These are phyloP conservation scores for Nasonia vitripennis DNA, from an alignment of 1,140 invertebrate species.

Conservation along the genomic window DNA sequence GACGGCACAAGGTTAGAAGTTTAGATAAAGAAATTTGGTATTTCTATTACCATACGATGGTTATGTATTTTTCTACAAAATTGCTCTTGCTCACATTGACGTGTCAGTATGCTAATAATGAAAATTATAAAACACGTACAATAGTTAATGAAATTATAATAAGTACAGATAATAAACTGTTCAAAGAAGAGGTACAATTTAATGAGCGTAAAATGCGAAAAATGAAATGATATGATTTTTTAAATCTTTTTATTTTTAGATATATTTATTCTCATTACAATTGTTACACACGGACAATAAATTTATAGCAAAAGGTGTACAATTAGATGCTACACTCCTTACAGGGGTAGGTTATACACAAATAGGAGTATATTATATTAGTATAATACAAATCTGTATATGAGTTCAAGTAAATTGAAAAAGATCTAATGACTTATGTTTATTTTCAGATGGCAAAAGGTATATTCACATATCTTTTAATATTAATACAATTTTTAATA, in stretches of 20 bases:
- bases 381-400: too few species aligned
- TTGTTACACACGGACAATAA: constrained; percentile 61
- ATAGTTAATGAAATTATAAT: constrained; percentile 63
- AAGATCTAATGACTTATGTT: background rate
- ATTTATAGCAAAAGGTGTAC: constrained; percentile 61
- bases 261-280: constrained; percentile 65
- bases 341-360: constrained; percentile 55
- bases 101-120: constrained; percentile 63
- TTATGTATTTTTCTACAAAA: constrained; percentile 62
- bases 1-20: constrained; percentile 9
- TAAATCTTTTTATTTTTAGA: constrained; percentile 55
- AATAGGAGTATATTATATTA: too few species aligned
- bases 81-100: constrained; percentile 60
- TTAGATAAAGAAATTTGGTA: constrained; percentile 63
- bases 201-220: background rate
- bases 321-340: constrained; percentile 58
- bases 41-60: constrained; percentile 54
- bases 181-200: constrained; percentile 66
- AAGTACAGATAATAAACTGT: constrained; percentile 58
- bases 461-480: constrained; percentile 62
- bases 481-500: constrained; percentile 63
- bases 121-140: constrained; percentile 58
- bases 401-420: too few species aligned
- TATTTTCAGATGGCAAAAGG: constrained; percentile 59
- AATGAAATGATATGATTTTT: background rate